Percentiles rank a stretch among this genome's conserved stretches.
Evolutionary conservation across 2,113 vertebrate species (phyloP).

Genomic region (Empidonax alnorum): DNA sequence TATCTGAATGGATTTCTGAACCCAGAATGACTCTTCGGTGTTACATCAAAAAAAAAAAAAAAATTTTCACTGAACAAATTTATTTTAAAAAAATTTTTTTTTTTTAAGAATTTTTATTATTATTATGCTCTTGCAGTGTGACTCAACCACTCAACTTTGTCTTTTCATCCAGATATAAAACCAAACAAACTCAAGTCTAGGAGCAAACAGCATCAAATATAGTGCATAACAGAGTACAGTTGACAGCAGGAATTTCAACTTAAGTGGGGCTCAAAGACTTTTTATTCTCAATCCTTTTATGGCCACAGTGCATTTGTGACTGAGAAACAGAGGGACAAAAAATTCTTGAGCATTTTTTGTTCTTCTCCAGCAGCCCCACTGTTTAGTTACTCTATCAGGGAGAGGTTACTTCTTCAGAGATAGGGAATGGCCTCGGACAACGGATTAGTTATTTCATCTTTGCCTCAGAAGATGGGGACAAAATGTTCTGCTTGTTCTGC

Average conservation of each 20-base stretch:
- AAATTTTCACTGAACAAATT: too few species aligned
- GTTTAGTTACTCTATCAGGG: background rate
- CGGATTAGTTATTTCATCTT: background rate
- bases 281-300: background rate
- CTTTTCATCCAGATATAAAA: background rate
- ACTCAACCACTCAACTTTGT: background rate
- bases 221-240: background rate
- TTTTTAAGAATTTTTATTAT: background rate
- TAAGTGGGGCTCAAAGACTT: background rate
- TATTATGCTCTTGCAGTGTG: background rate
- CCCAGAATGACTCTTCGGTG: background rate
- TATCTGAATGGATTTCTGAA: background rate
- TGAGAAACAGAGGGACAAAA: background rate
- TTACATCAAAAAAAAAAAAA: background rate
- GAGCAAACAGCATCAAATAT: background rate
- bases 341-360: background rate
- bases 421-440: background rate
- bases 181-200: background rate
- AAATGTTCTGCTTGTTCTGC: background rate
- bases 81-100: too few species aligned
- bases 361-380: background rate
- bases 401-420: background rate
- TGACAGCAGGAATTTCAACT: background rate
- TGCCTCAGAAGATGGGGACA: background rate
- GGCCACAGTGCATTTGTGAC: background rate